phyloP scores from a whole-genome alignment of 2,797 vertebrate genomes.

The Enteromius trimaculatus region DNA sequence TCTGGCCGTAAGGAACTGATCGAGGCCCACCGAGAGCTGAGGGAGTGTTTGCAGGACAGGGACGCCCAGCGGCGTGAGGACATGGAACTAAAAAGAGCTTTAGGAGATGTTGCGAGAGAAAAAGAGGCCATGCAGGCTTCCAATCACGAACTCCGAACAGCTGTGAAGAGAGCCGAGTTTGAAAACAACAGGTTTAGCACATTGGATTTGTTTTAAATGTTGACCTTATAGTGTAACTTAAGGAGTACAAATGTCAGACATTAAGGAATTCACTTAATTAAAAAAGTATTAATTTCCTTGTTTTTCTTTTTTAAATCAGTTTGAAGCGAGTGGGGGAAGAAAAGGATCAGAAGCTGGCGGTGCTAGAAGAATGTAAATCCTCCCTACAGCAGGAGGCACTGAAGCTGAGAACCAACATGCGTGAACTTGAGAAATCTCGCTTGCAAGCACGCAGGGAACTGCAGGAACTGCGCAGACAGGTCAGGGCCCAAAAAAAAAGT shows the following conservation, averaged over 20 bases:
- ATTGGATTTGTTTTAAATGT: not conserved
- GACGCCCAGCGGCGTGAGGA: constrained; percentile 76
- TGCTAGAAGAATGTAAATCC: constrained; percentile 76
- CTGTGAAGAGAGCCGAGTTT: constrained; percentile 75
- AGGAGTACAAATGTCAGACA: not conserved
- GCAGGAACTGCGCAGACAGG: constrained; percentile 83
- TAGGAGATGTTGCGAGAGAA: constrained; percentile 75
- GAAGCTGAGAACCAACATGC: constrained; percentile 73
- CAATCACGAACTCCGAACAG: constrained; percentile 77
- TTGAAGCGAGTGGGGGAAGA: constrained; percentile 79
- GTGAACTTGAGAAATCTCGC: constrained; percentile 75
- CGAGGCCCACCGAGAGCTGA: constrained; percentile 76
- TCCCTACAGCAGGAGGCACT: constrained; percentile 72
- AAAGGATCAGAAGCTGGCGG: constrained; percentile 74
- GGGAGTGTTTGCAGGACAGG: constrained; percentile 69
- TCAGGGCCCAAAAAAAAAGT: constrained; percentile 46
- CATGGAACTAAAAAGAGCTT: constrained; percentile 71
- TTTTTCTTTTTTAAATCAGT: constrained; percentile 64
- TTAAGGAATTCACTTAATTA: not conserved
- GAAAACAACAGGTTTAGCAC: constrained; percentile 83
- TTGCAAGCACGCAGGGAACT: constrained; percentile 76
- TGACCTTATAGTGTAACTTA: not conserved
- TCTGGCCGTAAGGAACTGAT: constrained; percentile 72
- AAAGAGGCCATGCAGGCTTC: constrained; percentile 79
- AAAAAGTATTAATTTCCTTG: not conserved